Evolutionary conservation across 2,797 vertebrate genomes (phyloP).

Genomic region (Gambusia yucatana): DNA sequence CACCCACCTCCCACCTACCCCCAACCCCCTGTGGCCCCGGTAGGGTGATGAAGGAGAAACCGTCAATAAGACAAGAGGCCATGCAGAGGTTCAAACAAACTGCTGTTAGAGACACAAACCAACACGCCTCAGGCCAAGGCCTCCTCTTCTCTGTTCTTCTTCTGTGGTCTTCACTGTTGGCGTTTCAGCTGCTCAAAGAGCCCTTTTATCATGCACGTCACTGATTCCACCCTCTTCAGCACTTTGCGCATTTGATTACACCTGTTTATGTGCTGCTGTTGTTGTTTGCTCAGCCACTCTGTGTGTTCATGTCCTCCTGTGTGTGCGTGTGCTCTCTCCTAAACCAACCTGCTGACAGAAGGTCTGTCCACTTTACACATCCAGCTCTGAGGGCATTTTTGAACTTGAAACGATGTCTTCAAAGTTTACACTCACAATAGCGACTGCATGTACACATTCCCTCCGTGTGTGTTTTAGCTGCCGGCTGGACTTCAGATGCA

Average conservation of each 20-base stretch:
- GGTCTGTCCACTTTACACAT: constrained; percentile 63
- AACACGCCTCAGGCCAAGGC: constrained; percentile 63
- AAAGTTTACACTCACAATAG: constrained; percentile 62
- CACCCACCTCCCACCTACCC: constrained; percentile 7
- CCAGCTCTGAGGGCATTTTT: constrained; percentile 38
- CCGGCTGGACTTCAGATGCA: constrained; percentile 23
- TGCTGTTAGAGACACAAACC: constrained; percentile 77
- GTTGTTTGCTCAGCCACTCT: constrained; percentile 74
- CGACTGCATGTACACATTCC: constrained; percentile 20
- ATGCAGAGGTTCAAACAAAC: constrained; percentile 70
- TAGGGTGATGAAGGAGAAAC: constrained; percentile 61
- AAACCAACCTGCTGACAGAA: constrained; percentile 76
- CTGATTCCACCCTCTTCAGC: constrained; percentile 74
- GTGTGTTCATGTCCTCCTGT: neutral
- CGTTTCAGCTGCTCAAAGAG: constrained; percentile 62
- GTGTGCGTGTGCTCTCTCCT: constrained; percentile 51
- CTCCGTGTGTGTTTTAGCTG: constrained; percentile 44
- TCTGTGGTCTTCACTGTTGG: constrained; percentile 57
- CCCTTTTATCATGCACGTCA: constrained; percentile 75
- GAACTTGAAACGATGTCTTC: constrained; percentile 51
- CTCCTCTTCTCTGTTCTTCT: constrained; percentile 48
- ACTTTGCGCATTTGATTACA: constrained; percentile 76
- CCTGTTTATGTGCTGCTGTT: constrained; percentile 72
- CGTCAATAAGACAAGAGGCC: constrained; percentile 61
- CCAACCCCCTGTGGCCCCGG: constrained; percentile 27